phyloP scores from a whole-genome alignment of 2,113 vertebrate species.

The Anhinga rufa region DNA sequence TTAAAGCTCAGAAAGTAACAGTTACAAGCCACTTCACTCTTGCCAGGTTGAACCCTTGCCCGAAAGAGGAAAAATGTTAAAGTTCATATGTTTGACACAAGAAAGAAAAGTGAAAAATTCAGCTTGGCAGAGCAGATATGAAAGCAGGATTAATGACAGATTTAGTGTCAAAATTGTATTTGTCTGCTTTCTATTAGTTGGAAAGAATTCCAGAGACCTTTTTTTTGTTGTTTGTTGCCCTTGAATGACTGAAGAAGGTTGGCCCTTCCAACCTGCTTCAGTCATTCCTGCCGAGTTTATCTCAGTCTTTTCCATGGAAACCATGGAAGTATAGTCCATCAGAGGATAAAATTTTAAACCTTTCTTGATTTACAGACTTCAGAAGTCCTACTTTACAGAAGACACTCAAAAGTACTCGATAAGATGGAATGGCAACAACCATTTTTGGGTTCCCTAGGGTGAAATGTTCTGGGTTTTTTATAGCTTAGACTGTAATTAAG shows the following conservation, averaged over 20 bases:
- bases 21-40: background rate
- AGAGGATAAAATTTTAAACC: background rate
- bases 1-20: background rate
- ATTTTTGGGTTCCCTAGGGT: background rate
- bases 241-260: background rate
- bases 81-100: background rate
- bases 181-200: background rate
- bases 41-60: background rate
- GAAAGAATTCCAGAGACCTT: background rate
- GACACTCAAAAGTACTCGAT: background rate
- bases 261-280: background rate
- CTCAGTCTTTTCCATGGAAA: background rate
- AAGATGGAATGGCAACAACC: background rate
- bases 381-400: background rate
- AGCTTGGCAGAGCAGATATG: background rate
- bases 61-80: background rate
- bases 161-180: background rate
- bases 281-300: background rate
- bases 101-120: background rate
- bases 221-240: background rate
- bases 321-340: background rate
- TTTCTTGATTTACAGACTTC: slow-evolving; percentile 10
- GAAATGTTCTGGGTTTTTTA: slow-evolving; percentile 31
- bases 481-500: slow-evolving; percentile 47
- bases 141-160: background rate